These are phyloP conservation scores for Drosophila mojavensis DNA, from an alignment of 1,140 invertebrate genomes.

Conservation along the genomic window DNA sequence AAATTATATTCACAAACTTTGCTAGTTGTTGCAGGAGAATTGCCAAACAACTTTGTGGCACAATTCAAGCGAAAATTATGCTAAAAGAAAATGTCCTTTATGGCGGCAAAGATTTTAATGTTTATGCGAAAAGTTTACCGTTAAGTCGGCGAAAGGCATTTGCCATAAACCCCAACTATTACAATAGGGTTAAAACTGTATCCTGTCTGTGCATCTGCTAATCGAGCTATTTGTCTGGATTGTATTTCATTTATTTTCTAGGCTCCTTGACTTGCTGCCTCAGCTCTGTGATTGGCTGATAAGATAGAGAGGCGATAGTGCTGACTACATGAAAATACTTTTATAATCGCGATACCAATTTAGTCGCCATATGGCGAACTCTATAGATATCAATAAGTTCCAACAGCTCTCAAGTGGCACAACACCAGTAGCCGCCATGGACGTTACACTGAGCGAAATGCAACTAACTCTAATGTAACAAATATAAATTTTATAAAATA, in stretches of 20 bases:
- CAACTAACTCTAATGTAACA: no score
- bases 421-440: slow-evolving; percentile 20
- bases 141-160: slow-evolving; percentile 41
- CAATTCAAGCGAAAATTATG: slow-evolving; percentile 71
- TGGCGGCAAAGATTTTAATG: slow-evolving; percentile 63
- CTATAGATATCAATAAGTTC: slow-evolving; percentile 62
- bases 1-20: slow-evolving; percentile 55
- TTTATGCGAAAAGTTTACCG: slow-evolving; percentile 74
- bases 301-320: slow-evolving; percentile 34
- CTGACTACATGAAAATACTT: slow-evolving; percentile 66
- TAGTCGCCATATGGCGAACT: slow-evolving; percentile 61
- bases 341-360: slow-evolving; percentile 63
- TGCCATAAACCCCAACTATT: slow-evolving; percentile 33
- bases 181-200: neutral
- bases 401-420: slow-evolving; percentile 70
- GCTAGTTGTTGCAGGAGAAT: slow-evolving; percentile 58
- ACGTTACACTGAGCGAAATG: slow-evolving; percentile 29
- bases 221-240: slow-evolving; percentile 12
- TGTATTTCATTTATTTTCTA: neutral
- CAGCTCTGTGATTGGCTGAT: slow-evolving; percentile 24
- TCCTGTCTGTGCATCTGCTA: slow-evolving; percentile 12
- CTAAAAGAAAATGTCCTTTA: slow-evolving; percentile 79
- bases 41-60: slow-evolving; percentile 72
- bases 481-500: no score
- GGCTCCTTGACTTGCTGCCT: slow-evolving; percentile 27